These are phyloP conservation scores for Gila robusta DNA, from an alignment of 2,797 vertebrate species.

Conservation along the genomic window DNA sequence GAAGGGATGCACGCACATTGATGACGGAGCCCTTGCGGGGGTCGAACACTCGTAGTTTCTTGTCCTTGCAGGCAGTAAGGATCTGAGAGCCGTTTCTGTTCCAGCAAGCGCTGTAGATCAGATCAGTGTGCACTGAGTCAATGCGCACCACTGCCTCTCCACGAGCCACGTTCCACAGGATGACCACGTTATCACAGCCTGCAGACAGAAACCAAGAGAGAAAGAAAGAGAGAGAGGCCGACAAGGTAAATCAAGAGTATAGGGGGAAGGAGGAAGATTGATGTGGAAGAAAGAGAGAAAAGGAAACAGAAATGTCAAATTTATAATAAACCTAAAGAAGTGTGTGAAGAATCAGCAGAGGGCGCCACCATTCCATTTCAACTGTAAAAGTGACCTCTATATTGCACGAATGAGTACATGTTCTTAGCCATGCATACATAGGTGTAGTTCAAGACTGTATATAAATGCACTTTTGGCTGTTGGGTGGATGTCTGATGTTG, in stretches of 20 bases:
- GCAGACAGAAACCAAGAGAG: conserved; percentile 10
- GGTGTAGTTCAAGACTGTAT: background rate
- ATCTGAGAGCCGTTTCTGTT: conserved; percentile 85
- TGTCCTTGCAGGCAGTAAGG: conserved; percentile 90
- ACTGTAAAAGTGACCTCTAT: background rate
- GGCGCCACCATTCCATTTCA: conserved; percentile 10
- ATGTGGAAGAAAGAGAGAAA: background rate
- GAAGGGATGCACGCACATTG: conserved; percentile 72
- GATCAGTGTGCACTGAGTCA: conserved; percentile 83
- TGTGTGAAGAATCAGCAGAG: conserved; percentile 5
- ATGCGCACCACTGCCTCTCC: conserved; percentile 80
- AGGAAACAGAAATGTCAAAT: background rate
- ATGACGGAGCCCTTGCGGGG: conserved; percentile 84
- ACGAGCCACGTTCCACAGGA: conserved; percentile 88
- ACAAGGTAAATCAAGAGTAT: background rate
- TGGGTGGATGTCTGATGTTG: conserved; percentile 1
- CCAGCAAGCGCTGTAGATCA: conserved; percentile 90
- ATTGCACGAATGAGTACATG: background rate
- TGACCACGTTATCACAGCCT: conserved; percentile 89
- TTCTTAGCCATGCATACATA: background rate
- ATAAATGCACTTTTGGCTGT: background rate
- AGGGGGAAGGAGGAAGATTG: background rate
- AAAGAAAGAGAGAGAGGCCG: background rate
- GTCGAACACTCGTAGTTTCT: conserved; percentile 84
- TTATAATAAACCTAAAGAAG: background rate